Evolutionary conservation across 1,140 invertebrate species (phyloP).

Genomic region (Drosophila ficusphila): DNA sequence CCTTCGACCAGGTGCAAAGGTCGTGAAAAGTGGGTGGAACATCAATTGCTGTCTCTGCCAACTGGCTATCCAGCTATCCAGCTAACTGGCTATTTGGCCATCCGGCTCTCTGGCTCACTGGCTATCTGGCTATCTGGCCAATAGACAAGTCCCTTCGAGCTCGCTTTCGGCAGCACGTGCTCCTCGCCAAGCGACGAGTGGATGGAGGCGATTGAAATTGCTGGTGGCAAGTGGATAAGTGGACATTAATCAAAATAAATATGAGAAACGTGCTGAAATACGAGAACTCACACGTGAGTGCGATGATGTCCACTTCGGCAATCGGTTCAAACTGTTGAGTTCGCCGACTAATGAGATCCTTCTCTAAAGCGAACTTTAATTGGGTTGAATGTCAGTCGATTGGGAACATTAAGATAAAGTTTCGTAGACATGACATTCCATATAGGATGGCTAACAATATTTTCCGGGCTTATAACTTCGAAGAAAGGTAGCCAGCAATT

Average conservation of each 20-base stretch:
- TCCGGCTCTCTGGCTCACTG: constrained; percentile 58
- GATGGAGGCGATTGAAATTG: constrained; percentile 75
- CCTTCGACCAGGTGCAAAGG: constrained; percentile 72
- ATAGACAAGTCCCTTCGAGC: constrained; percentile 60
- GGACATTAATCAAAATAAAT: constrained; percentile 82
- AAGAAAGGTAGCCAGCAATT: constrained; percentile 9
- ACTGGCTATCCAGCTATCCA: constrained; percentile 49
- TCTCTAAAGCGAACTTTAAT: too few relatives aligned
- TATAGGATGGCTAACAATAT: too few relatives aligned
- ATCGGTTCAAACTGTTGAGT: background rate
- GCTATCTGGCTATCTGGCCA: constrained; percentile 54
- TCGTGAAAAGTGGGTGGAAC: constrained; percentile 69
- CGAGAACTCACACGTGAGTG: constrained; percentile 42
- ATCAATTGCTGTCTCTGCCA: constrained; percentile 74
- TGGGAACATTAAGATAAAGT: too few relatives aligned
- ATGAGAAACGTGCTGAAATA: constrained; percentile 80
- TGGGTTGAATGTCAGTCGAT: too few relatives aligned
- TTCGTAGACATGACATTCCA: too few relatives aligned
- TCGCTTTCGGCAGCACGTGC: constrained; percentile 32
- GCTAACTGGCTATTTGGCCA: constrained; percentile 47
- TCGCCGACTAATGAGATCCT: constrained; percentile 18
- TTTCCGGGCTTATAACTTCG: too few relatives aligned
- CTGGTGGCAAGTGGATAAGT: constrained; percentile 80
- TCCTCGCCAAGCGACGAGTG: constrained; percentile 11
- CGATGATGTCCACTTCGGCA: constrained; percentile 1